Percentiles rank a stretch among this genome's conserved stretches.
phyloP scores from a whole-genome alignment of 2,888 invertebrate genomes.

The Dryadula phaetusa region DNA sequence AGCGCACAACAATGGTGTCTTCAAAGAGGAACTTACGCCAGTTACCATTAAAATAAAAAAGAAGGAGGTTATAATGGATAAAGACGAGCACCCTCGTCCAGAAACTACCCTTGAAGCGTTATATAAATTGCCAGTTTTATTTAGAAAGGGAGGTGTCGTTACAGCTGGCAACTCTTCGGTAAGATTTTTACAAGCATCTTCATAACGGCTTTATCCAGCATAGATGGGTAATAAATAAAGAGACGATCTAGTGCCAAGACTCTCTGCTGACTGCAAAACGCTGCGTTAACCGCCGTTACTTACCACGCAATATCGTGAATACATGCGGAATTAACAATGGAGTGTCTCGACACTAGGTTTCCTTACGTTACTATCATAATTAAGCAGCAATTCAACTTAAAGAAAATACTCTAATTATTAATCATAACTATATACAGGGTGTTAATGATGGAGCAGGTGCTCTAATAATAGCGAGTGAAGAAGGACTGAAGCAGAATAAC shows the following conservation, averaged over 20 bases:
- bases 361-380: too few species aligned
- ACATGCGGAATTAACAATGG: too few species aligned
- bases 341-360: too few species aligned
- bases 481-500: slow-evolving; percentile 88
- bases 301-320: too few species aligned
- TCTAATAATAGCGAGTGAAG: slow-evolving; percentile 95
- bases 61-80: slow-evolving; percentile 88
- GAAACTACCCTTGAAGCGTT: slow-evolving; percentile 93
- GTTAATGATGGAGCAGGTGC: slow-evolving; percentile 98
- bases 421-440: slow-evolving; percentile 85
- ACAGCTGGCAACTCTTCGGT: slow-evolving; percentile 98
- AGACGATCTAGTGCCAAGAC: too few species aligned
- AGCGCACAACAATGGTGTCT: slow-evolving; percentile 95
- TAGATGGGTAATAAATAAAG: too few species aligned
- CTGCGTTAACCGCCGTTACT: too few species aligned
- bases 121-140: slow-evolving; percentile 93
- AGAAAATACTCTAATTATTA: not conserved
- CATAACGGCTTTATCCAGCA: not conserved
- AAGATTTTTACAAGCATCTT: slow-evolving; percentile 58
- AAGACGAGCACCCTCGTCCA: slow-evolving; percentile 97
- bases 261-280: too few species aligned
- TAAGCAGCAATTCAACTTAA: too few species aligned
- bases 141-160: slow-evolving; percentile 97
- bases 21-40: slow-evolving; percentile 95
- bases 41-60: slow-evolving; percentile 89